A percentile compares a stretch with the other conserved stretches of the same genome.
These are phyloP conservation scores for Bombus waltoni DNA, from an alignment of 1,140 invertebrate genomes.

Conservation along the genomic window DNA sequence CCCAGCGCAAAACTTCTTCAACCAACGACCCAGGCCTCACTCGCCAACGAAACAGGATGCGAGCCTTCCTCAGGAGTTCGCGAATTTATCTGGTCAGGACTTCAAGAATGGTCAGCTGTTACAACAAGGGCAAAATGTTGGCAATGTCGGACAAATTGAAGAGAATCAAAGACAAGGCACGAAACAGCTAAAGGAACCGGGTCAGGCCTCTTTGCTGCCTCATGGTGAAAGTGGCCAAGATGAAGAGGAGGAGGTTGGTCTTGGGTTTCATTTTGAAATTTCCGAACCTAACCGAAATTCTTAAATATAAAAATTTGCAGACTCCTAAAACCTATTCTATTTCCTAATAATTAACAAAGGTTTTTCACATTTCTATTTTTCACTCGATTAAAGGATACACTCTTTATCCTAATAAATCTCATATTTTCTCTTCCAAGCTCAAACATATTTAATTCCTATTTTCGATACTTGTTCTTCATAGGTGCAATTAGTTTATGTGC, in stretches of 20 bases:
- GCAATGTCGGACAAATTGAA: slow-evolving; percentile 10
- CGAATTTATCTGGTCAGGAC: slow-evolving; percentile 36
- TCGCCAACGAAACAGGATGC: slow-evolving; percentile 38
- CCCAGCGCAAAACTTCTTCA: slow-evolving; percentile 72
- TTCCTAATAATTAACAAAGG: not conserved
- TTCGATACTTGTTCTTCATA: slow-evolving; percentile 65
- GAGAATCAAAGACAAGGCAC: slow-evolving; percentile 14
- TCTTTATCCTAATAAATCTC: too few relatives aligned
- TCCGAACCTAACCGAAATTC: too few relatives aligned
- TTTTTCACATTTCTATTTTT: not conserved
- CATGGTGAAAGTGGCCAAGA: slow-evolving; percentile 50
- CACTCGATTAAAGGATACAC: not conserved
- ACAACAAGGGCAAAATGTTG: slow-evolving; percentile 27
- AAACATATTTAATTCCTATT: not conserved
- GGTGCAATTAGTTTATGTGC: slow-evolving; percentile 91
- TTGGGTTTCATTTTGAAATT: not conserved
- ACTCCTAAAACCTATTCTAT: not conserved
- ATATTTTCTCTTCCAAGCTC: too few relatives aligned
- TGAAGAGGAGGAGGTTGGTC: slow-evolving; percentile 72
- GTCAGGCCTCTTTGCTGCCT: not conserved
- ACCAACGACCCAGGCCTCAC: slow-evolving; percentile 47
- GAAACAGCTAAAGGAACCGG: slow-evolving; percentile 46
- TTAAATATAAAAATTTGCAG: not conserved
- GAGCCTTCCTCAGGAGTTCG: slow-evolving; percentile 21
- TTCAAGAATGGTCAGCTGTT: slow-evolving; percentile 33